Evolutionary conservation across 30 jellyfish, hydroid and myxozoan genomes (phyloP).

Genomic region (Cassiopea andromeda): DNA sequence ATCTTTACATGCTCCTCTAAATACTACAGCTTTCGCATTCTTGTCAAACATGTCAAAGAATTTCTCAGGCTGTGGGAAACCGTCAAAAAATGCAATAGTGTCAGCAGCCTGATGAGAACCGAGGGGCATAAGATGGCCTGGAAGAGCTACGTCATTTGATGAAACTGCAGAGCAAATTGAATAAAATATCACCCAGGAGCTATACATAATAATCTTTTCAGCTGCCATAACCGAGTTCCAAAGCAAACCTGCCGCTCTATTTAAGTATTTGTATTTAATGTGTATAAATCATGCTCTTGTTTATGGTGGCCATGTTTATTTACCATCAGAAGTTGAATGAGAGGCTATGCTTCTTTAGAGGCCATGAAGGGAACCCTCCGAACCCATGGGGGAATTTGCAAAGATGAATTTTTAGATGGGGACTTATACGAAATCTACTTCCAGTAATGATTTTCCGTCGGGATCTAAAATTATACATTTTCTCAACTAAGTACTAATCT

Average conservation of each 20-base stretch:
- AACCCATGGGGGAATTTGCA: no score
- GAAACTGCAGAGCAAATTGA: background rate
- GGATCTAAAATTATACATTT: no score
- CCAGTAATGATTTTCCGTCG: no score
- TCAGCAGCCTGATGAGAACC: conserved; percentile 54
- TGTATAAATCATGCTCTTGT: background rate
- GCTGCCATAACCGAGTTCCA: no score
- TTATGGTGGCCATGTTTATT: background rate
- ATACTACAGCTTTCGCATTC: conserved; percentile 48
- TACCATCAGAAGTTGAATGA: background rate
- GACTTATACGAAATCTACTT: no score
- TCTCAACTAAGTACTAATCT: no score
- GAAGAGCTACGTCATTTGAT: background rate
- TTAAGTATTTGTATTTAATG: no score
- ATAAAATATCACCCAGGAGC: no score
- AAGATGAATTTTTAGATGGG: no score
- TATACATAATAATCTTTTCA: no score
- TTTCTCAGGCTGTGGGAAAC: conserved; percentile 25
- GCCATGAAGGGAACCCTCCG: no score
- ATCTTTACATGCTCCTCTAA: conserved; percentile 53
- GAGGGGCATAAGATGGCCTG: conserved; percentile 35
- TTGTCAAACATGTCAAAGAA: conserved; percentile 42
- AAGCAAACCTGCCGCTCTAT: no score
- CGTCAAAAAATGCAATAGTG: background rate
- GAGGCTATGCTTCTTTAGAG: background rate